Evolutionary conservation across 2,888 invertebrate genomes (phyloP), one percentile per base, ranked within the genome.

Genomic region (Julus scanicus): DNA sequence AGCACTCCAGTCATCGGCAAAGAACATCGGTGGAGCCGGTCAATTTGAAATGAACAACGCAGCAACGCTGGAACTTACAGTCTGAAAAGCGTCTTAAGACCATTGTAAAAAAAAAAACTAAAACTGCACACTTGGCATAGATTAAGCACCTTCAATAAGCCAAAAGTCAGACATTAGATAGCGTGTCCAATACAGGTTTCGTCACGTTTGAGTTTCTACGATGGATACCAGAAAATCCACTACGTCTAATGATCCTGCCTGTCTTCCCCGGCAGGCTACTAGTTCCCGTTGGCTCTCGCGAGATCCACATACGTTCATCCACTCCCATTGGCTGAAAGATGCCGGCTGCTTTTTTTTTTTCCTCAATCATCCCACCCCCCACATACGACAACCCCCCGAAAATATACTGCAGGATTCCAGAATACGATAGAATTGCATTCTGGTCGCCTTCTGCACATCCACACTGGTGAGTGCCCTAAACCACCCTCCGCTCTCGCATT

Each of bases 201-300:
- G 37, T 71, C 63, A 71, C 63, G 20, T 71, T n/a, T n/a, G 6
- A 63, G 20, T 20, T 20, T 44, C 6, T 37, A 13, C 37, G 37
- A 80, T 80, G 80, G 80, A 80, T 80, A 1, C 37, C 80, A 80
- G 80, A 80, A 80, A 80, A 80, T 71, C 71, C 71, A 29, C 29
- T 71, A 29, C 71, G 29, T 29, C 71, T 71, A 71, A 71, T 29
- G 71, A 20, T 71, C 63, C n/a, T n/a, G 4, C 63, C 63, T 63
- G 37, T 80, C 80, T 80, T 80, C 80, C 80, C 1, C 80, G 29
- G 9, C 44, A 44, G 44, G 44, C 11, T 80, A 29, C 1, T 20
- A 71, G 29, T 80, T 80, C 80, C 9, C 80, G 80, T 80, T 11
- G 37, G 80, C 37, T 80, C 80, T 80, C 80, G 80, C 80, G 80